phyloP scores from a whole-genome alignment of 2,888 invertebrate species.

The Plebejus melissa region DNA sequence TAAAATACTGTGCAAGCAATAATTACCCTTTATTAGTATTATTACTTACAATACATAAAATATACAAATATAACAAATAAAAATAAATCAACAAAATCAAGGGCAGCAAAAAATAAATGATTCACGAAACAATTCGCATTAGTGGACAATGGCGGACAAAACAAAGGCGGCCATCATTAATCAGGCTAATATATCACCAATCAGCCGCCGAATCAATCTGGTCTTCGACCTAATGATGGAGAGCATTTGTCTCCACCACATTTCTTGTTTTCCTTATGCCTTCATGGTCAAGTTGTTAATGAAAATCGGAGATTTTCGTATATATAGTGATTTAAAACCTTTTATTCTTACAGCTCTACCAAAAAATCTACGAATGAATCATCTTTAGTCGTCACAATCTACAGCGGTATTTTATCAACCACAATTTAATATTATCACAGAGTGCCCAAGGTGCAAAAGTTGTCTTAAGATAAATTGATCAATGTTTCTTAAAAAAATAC shows the following conservation, averaged over 20 bases:
- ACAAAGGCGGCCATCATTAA: slow-evolving; percentile 38
- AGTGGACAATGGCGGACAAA: slow-evolving; percentile 19
- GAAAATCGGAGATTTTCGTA: not conserved
- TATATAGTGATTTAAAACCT: no score
- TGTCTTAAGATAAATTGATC: no score
- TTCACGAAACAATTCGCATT: not conserved
- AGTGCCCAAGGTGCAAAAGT: no score
- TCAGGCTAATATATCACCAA: slow-evolving; percentile 45
- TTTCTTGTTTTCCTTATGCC: not conserved
- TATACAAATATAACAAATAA: not conserved
- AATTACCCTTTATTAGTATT: no score
- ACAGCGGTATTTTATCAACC: no score
- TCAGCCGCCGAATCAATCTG: slow-evolving; percentile 34
- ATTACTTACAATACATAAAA: no score
- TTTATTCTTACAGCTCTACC: no score
- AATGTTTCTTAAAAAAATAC: no score
- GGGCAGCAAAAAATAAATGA: not conserved
- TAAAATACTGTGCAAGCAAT: no score
- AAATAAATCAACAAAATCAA: not conserved
- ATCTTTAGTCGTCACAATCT: no score
- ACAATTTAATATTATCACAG: no score
- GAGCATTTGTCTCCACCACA: not conserved
- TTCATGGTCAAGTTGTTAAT: not conserved
- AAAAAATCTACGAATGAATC: no score
- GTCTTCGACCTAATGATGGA: slow-evolving; percentile 23